Percentiles rank a stretch among this genome's conserved stretches.
Conservation (phyloP, 2,113 vertebrate genomes). For the Hyperopisus bebe region DNA sequence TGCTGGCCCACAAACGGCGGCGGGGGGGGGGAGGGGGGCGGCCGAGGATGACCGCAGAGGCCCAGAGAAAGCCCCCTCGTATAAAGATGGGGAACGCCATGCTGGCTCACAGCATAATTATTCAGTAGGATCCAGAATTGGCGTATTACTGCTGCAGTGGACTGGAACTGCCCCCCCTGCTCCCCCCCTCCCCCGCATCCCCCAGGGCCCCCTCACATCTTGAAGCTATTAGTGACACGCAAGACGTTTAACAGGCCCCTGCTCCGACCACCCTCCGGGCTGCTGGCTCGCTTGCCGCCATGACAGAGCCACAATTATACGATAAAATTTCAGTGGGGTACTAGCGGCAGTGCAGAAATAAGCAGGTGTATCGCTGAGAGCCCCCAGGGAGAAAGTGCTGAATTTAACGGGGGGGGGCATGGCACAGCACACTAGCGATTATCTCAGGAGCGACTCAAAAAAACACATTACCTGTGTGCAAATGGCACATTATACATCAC, state of each 20-base stretch:
- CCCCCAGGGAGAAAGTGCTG: not conserved
- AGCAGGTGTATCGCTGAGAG: slow-evolving; percentile 22
- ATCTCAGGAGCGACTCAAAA: not conserved
- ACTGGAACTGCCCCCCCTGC: not conserved
- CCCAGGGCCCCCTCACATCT: slow-evolving; percentile 43
- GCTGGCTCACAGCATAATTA: not conserved
- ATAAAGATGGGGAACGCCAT: not conserved
- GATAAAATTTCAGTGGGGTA: slow-evolving; percentile 18
- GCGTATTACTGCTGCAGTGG: not conserved
- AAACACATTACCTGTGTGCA: not conserved
- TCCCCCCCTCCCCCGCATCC: slow-evolving; percentile 15
- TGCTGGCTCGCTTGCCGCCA: not conserved
- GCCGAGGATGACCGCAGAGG: not conserved
- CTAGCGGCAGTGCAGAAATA: slow-evolving; percentile 28
- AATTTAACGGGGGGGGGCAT: slow-evolving; percentile 15
- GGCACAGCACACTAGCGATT: not conserved
- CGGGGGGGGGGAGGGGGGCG: not conserved
- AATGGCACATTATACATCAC: not conserved
- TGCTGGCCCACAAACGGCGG: not conserved
- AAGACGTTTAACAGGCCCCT: not conserved
- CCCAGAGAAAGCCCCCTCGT: slow-evolving; percentile 27
- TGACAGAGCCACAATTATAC: slow-evolving; percentile 20
- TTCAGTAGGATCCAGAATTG: not conserved
- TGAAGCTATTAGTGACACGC: slow-evolving; percentile 45
- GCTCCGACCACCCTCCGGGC: not conserved